Percentiles rank a stretch among this genome's conserved stretches.
Evolutionary conservation across 2,113 vertebrate species (phyloP).

Genomic region (Macquaria australasica): DNA sequence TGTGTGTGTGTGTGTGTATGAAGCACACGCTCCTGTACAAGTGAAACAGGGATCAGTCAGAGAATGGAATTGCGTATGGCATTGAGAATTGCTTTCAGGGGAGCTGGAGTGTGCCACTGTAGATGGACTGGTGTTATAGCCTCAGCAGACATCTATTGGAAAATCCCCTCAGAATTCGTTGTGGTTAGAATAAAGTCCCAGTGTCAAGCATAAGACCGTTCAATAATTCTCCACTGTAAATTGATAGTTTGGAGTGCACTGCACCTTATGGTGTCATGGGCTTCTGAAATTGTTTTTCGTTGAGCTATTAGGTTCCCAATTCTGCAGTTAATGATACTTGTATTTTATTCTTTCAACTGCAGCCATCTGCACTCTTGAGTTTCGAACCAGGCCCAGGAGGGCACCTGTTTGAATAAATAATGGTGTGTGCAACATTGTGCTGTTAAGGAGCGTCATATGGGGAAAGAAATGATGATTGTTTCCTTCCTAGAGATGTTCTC

Average conservation of each 20-base stretch:
- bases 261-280: slow-evolving; percentile 51
- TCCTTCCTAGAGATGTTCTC: slow-evolving; percentile 58
- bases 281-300: slow-evolving; percentile 61
- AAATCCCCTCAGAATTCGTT: slow-evolving; percentile 70
- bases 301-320: slow-evolving; percentile 59
- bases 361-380: slow-evolving; percentile 48
- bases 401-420: slow-evolving; percentile 70
- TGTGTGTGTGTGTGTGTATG: slow-evolving; percentile 33
- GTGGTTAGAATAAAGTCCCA: slow-evolving; percentile 71
- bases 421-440: slow-evolving; percentile 39
- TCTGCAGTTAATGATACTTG: slow-evolving; percentile 61
- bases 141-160: slow-evolving; percentile 69
- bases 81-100: slow-evolving; percentile 71
- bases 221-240: slow-evolving; percentile 72
- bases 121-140: slow-evolving; percentile 66
- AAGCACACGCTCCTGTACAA: slow-evolving; percentile 40
- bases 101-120: slow-evolving; percentile 59
- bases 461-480: slow-evolving; percentile 72
- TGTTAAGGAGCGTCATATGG: slow-evolving; percentile 57
- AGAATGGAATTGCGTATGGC: slow-evolving; percentile 64
- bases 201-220: slow-evolving; percentile 59
- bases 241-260: slow-evolving; percentile 65
- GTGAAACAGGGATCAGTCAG: slow-evolving; percentile 56
- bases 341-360: slow-evolving; percentile 62
- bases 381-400: slow-evolving; percentile 46